phyloP scores from a whole-genome alignment of 2,113 vertebrate genomes.

The Hippocampus zosterae region DNA sequence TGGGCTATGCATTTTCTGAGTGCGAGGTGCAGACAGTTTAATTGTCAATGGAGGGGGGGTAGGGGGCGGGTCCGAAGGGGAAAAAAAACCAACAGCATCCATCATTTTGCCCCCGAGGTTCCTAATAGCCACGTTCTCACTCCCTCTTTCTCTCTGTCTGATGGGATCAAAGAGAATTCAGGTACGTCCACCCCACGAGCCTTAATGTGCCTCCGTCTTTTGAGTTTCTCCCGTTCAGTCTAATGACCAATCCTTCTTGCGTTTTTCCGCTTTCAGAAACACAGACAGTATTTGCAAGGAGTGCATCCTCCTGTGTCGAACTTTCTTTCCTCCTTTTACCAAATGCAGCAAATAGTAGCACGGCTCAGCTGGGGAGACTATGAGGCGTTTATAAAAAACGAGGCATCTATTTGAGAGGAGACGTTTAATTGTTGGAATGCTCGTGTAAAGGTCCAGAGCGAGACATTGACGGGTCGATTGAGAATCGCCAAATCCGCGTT shows the following conservation, averaged over 20 bases:
- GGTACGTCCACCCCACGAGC: neutral
- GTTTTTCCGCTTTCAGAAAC: too few relatives aligned
- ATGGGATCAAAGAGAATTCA: constrained; percentile 33
- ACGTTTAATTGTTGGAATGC: neutral
- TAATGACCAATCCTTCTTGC: too few relatives aligned
- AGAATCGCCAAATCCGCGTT: neutral
- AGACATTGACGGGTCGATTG: neutral
- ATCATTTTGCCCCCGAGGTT: constrained; percentile 47
- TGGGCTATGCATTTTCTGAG: constrained; percentile 29
- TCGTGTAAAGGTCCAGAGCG: neutral
- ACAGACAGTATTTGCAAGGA: too few relatives aligned
- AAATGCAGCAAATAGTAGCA: neutral
- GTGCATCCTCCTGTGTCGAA: too few relatives aligned
- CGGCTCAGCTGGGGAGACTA: neutral
- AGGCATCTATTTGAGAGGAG: neutral
- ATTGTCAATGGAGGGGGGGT: constrained; percentile 43
- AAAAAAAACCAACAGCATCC: constrained; percentile 43
- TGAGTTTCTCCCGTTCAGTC: too few relatives aligned
- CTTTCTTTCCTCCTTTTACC: too few relatives aligned
- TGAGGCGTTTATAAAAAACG: neutral
- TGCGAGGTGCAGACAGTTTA: constrained; percentile 26
- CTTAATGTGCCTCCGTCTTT: neutral
- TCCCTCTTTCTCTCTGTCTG: constrained; percentile 2
- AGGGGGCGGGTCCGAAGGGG: neutral
- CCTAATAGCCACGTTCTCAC: constrained; percentile 22